A percentile compares a stretch with the other conserved stretches of the same genome.
Conservation (phyloP, 2,113 vertebrate species). For the Eclectus roratus region DNA sequence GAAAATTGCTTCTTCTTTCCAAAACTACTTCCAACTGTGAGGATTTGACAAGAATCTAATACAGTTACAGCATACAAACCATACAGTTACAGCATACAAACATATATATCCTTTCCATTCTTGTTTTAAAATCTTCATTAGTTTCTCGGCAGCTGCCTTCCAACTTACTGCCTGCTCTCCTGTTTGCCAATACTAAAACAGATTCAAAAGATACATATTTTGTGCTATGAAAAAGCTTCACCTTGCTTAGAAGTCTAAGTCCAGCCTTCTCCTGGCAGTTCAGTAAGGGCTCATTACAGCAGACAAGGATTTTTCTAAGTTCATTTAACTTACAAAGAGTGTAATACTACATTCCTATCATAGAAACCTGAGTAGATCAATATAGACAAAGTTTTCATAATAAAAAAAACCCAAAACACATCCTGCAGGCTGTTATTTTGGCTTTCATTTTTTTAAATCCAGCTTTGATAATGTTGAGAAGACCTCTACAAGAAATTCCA, state of each 20-base stretch:
- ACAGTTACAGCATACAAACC: background rate
- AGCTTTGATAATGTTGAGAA: background rate
- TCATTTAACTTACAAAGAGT: background rate
- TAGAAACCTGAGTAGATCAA: background rate
- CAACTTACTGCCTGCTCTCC: background rate
- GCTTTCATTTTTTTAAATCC: background rate
- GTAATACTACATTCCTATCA: background rate
- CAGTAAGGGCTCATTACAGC: background rate
- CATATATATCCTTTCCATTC: background rate
- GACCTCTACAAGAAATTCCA: background rate
- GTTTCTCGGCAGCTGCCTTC: background rate
- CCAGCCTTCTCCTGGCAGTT: background rate
- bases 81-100: background rate
- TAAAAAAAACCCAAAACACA: background rate
- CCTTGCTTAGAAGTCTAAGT: background rate
- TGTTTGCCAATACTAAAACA: background rate
- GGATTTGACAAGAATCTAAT: background rate
- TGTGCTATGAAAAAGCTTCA: background rate
- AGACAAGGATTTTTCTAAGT: background rate
- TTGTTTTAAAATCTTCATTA: background rate
- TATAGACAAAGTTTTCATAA: background rate
- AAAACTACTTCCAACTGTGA: slow-evolving; percentile 28
- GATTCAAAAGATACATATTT: background rate
- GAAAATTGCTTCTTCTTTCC: slow-evolving; percentile 12
- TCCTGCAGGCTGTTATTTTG: background rate